Percentiles rank a stretch among this genome's conserved stretches.
These are phyloP conservation scores for Idaea aversata DNA, from an alignment of 2,888 invertebrate species.

Conservation along the genomic window DNA sequence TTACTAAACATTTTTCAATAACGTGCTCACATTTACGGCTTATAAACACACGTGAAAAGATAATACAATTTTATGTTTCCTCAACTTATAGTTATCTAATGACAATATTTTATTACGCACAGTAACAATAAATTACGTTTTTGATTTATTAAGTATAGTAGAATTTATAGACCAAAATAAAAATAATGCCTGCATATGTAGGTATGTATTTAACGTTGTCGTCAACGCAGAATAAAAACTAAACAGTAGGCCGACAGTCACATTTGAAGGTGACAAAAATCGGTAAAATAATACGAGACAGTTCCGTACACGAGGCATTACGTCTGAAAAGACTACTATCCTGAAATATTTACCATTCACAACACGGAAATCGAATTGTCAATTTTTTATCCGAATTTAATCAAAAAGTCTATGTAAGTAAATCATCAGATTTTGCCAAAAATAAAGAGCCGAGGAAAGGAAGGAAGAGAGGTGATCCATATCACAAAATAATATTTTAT, in stretches of 20 bases:
- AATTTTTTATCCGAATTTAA: no score
- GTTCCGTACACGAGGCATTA: no score
- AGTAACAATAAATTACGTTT: constrained; percentile 64
- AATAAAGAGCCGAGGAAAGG: no score
- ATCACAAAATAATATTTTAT: no score
- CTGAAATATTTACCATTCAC: no score
- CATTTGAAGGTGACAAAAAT: not conserved
- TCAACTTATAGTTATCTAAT: constrained; percentile 49
- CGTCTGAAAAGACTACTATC: no score
- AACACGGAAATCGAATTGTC: no score
- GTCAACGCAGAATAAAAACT: not conserved
- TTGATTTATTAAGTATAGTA: constrained; percentile 58
- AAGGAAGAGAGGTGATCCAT: no score
- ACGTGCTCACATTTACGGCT: constrained; percentile 46
- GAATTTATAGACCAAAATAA: constrained; percentile 25
- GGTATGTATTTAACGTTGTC: not conserved
- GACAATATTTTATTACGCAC: constrained; percentile 61
- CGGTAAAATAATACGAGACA: no score
- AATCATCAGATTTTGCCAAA: no score
- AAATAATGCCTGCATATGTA: constrained; percentile 24
- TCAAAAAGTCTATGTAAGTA: no score
- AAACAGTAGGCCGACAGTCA: not conserved
- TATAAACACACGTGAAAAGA: constrained; percentile 67
- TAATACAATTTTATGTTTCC: constrained; percentile 73
- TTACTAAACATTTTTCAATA: not conserved